These are phyloP conservation scores for Aricia artaxerxes DNA, from an alignment of 2,888 invertebrate genomes.

Conservation along the genomic window DNA sequence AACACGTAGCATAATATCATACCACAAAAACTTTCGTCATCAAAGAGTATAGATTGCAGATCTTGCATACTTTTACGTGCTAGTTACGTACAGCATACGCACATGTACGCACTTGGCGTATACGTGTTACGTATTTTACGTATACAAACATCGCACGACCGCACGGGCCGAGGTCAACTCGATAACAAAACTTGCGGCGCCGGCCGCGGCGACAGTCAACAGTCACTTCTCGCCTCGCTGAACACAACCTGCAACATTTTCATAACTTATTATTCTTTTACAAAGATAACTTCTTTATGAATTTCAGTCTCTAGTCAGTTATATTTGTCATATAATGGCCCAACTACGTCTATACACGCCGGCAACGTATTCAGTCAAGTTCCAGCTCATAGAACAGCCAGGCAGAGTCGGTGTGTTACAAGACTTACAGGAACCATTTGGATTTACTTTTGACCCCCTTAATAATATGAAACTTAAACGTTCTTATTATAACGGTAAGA, in stretches of 20 bases:
- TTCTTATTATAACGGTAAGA: no score
- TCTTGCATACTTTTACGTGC: background rate
- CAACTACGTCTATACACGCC: no score
- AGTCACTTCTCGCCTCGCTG: background rate
- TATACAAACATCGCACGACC: conserved; percentile 5
- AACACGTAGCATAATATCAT: background rate
- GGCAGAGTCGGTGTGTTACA: no score
- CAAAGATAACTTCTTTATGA: background rate
- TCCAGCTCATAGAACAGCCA: no score
- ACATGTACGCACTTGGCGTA: background rate
- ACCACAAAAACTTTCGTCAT: background rate
- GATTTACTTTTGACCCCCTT: no score
- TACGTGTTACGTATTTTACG: background rate
- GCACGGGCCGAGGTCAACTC: conserved; percentile 19
- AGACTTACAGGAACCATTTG: no score
- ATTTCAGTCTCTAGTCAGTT: background rate
- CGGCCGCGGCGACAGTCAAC: background rate
- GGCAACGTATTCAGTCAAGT: no score
- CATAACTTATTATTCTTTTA: background rate
- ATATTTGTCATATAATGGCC: background rate
- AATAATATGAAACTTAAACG: no score
- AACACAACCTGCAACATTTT: conserved; percentile 1
- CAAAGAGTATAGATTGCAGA: background rate
- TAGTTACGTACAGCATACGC: background rate
- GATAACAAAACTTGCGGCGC: background rate